Evolutionary conservation across 2,797 vertebrate genomes (phyloP), one percentile per base, ranked within the genome.

Genomic region (Eurystomus glaucurus): DNA sequence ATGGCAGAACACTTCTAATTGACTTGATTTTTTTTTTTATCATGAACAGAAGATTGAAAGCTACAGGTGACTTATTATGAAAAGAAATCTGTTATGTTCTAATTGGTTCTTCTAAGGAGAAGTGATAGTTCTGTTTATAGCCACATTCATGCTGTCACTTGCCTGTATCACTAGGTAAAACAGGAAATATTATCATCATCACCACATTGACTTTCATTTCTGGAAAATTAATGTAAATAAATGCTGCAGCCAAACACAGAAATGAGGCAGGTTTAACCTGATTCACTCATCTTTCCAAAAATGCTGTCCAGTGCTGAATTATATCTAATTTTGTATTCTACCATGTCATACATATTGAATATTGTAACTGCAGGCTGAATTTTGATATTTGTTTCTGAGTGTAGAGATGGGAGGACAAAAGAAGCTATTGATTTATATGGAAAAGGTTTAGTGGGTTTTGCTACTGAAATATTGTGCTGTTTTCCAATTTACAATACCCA

Each of bases 301-400:
- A 90, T 95, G 92, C 96, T 98, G 93, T 97, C 96, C 97, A 97
- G 94, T 97, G 91, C 95, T 98, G 96, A 98, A 97, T 89, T 96
- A 85, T 93, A 87, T 87, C 96, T 94, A 80, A 84, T 94, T 96
- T 93, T 96, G 46, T 93, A 90, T 78, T 94, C 85, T 74, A 57
- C n/a, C 50, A 22, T 19, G 54, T 93, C 61, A 95, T 83, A 91
- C 26, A 52, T 66, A 79, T 86, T 85, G 77, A 69, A 6, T 54
- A n/a, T 25, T 69, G 19, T 52, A 87, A 92, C 71, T 39, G 16
- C 84, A 82, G 90, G 37, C 26, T 86, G 18, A 92, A 94, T 92
- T 87, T 94, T 85, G 25, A 54, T 62, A 77, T 39, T 4, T 90
- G 4, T 71, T 85, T 92, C 39, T 62, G 31, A 16, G 33, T 25